These are phyloP conservation scores for Mechanitis mazaeus DNA, from an alignment of 2,888 invertebrate species.

Conservation along the genomic window DNA sequence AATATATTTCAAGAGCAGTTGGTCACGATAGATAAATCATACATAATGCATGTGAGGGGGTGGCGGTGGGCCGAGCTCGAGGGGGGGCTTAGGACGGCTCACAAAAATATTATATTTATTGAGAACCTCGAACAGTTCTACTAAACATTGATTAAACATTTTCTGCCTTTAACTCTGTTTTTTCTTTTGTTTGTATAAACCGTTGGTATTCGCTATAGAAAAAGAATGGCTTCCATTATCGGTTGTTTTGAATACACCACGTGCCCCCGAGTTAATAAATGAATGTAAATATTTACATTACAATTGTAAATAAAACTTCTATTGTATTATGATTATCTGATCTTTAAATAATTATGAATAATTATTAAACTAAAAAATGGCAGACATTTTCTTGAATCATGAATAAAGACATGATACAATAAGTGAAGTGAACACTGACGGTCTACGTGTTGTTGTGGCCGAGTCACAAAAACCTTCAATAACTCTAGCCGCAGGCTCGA, in stretches of 20 bases:
- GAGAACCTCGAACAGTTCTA: slow-evolving; percentile 9
- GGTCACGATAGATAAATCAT: slow-evolving; percentile 12
- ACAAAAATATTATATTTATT: slow-evolving; percentile 19
- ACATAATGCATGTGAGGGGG: slow-evolving; percentile 9
- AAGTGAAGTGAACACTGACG: too few relatives aligned
- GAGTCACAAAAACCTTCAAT: background rate
- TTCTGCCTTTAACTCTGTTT: background rate
- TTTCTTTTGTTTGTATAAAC: slow-evolving; percentile 6
- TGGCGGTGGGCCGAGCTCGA: background rate
- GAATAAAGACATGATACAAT: too few relatives aligned
- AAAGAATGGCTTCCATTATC: slow-evolving; percentile 14
- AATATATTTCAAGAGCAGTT: background rate
- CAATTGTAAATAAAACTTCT: too few relatives aligned
- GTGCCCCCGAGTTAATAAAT: slow-evolving; percentile 5
- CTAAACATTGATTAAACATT: slow-evolving; percentile 15
- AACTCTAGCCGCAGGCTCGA: background rate
- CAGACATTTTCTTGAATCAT: too few relatives aligned
- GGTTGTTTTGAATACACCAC: slow-evolving; percentile 7
- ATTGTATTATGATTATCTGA: too few relatives aligned
- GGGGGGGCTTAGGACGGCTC: slow-evolving; percentile 1
- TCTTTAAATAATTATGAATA: too few relatives aligned
- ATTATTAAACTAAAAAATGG: too few relatives aligned
- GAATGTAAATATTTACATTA: background rate
- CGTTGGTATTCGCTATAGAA: slow-evolving; percentile 7
- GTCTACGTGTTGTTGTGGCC: background rate